Conservation (phyloP, 1,140 invertebrate species). For the Bombyx mori region DNA sequence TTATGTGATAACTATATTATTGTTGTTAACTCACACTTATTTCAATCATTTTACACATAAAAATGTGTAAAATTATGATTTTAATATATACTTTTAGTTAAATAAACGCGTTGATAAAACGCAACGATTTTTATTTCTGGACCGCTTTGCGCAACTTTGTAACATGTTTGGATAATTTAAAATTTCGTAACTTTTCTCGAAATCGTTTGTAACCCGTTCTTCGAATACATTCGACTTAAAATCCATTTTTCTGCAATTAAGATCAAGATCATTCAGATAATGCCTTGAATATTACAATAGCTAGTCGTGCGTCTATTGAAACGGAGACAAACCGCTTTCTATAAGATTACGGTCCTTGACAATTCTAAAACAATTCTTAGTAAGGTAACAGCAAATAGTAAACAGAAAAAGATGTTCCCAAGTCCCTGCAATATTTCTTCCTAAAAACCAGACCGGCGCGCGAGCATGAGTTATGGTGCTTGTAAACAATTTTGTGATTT, state of each 20-base stretch:
- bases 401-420: slow-evolving; percentile 8
- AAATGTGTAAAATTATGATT: too few relatives aligned
- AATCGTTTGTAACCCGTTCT: background rate
- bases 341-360: slow-evolving; percentile 43
- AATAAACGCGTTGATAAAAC: too few relatives aligned
- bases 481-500: slow-evolving; percentile 56
- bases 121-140: too few relatives aligned
- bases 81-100: too few relatives aligned
- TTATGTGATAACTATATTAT: too few relatives aligned
- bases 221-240: slow-evolving; percentile 13
- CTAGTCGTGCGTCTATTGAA: slow-evolving; percentile 46
- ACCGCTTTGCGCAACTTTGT: too few relatives aligned
- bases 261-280: slow-evolving; percentile 43
- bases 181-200: too few relatives aligned
- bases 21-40: too few relatives aligned
- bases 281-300: slow-evolving; percentile 35
- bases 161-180: too few relatives aligned
- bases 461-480: slow-evolving; percentile 51
- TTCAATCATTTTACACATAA: too few relatives aligned
- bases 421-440: slow-evolving; percentile 19
- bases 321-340: slow-evolving; percentile 40
- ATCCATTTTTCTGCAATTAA: slow-evolving; percentile 28
- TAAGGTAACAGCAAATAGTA: slow-evolving; percentile 20
- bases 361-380: slow-evolving; percentile 42
- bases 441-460: slow-evolving; percentile 25